phyloP scores from a whole-genome alignment of 2,113 vertebrate genomes.

The Gymnarchus niloticus region DNA sequence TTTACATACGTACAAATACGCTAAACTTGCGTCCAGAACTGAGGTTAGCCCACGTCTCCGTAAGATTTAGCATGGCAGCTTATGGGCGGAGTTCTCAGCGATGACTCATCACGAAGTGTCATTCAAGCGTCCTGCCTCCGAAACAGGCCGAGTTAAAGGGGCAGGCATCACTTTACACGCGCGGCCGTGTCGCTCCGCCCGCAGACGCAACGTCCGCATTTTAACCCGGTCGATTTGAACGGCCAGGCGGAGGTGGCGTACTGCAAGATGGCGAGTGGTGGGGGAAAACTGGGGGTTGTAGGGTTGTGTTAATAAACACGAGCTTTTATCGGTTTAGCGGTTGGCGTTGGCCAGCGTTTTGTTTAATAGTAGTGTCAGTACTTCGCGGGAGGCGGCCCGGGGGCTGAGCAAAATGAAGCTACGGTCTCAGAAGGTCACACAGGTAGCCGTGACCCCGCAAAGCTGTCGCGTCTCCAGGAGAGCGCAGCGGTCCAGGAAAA shows the following conservation, averaged over 20 bases:
- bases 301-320: background rate
- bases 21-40: no score
- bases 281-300: background rate
- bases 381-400: background rate
- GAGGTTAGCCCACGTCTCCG: no score
- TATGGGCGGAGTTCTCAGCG: no score
- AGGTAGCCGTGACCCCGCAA: constrained; percentile 10
- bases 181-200: background rate
- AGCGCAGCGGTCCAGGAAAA: background rate
- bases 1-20: no score
- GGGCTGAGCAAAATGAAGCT: constrained; percentile 37
- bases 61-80: no score
- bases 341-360: background rate
- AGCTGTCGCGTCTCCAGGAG: background rate
- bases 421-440: constrained; percentile 28
- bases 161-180: no score
- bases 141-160: no score
- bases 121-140: background rate
- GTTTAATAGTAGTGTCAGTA: background rate
- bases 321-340: background rate
- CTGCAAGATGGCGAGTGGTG: background rate
- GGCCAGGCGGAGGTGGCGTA: background rate
- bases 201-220: no score
- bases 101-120: no score
- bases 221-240: background rate